phyloP scores from a whole-genome alignment of 2,797 vertebrate genomes.

The Diglossa cyanea region DNA sequence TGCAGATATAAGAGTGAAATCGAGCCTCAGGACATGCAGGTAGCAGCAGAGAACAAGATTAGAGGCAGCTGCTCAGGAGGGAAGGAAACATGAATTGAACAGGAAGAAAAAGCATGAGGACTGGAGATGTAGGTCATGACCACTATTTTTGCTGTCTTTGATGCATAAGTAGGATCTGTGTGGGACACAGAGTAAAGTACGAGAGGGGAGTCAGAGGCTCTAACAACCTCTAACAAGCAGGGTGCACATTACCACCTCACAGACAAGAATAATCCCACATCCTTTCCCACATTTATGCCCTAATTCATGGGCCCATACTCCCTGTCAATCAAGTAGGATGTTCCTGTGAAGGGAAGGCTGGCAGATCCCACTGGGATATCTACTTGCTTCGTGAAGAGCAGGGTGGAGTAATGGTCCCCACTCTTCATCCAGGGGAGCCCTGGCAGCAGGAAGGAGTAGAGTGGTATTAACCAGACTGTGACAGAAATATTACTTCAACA shows the following conservation, averaged over 20 bases:
- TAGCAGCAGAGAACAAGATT: not conserved
- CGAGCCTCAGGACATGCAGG: not conserved
- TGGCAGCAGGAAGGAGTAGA: not conserved
- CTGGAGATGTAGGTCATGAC: not conserved
- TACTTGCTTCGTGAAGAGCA: not conserved
- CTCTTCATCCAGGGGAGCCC: not conserved
- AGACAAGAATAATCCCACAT: not conserved
- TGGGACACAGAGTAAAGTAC: not conserved
- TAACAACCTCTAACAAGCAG: not conserved
- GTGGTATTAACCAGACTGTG: not conserved
- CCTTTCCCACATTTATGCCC: not conserved
- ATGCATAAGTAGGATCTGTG: not conserved
- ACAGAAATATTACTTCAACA: not conserved
- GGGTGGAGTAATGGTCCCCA: not conserved
- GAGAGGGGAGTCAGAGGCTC: not conserved
- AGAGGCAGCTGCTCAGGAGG: not conserved
- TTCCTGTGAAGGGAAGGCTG: not conserved
- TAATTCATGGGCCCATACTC: not conserved
- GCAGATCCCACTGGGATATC: not conserved
- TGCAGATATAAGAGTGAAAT: not conserved
- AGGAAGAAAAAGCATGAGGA: not conserved
- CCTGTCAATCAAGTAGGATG: not conserved
- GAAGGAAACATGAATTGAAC: rapidly evolving
- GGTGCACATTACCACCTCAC: not conserved
- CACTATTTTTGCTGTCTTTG: not conserved